A percentile compares a stretch with the other conserved stretches of the same genome.
phyloP scores from a whole-genome alignment of 2,797 vertebrate species.

The Carduelis carduelis region DNA sequence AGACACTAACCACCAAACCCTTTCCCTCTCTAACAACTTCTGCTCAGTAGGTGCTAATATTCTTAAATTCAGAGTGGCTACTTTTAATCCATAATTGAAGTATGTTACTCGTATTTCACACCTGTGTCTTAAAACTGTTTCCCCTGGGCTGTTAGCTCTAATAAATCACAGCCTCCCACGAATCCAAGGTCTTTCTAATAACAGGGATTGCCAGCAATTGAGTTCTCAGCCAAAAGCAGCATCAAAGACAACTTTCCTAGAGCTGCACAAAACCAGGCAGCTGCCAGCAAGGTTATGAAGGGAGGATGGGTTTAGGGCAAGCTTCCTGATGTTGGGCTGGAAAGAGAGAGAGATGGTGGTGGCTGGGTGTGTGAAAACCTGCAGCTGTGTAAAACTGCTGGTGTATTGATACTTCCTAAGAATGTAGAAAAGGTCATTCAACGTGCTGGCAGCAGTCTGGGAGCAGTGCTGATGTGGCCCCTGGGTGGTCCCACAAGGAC shows the following conservation, averaged over 20 bases:
- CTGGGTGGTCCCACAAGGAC: neutral
- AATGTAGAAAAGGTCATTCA: neutral
- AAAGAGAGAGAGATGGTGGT: neutral
- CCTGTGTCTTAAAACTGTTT: neutral
- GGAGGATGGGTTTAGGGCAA: neutral
- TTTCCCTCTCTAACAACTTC: neutral
- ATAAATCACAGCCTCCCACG: neutral
- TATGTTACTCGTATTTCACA: neutral
- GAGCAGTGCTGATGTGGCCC: neutral
- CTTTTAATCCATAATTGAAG: neutral
- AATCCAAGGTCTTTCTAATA: neutral
- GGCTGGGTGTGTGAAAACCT: neutral
- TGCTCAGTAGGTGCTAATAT: neutral
- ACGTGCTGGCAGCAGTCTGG: neutral
- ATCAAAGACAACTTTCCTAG: neutral
- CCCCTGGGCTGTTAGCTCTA: neutral
- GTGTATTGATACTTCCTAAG: neutral
- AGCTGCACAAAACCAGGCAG: neutral
- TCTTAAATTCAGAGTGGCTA: neutral
- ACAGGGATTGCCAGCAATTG: fast-evolving
- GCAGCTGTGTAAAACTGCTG: neutral
- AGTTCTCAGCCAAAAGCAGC: neutral
- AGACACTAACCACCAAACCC: neutral
- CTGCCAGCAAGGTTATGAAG: neutral
- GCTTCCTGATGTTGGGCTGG: neutral